Percentiles rank a stretch among this genome's conserved stretches.
Evolutionary conservation across 2,888 invertebrate genomes (phyloP).

Genomic region (Sacculina carcini): DNA sequence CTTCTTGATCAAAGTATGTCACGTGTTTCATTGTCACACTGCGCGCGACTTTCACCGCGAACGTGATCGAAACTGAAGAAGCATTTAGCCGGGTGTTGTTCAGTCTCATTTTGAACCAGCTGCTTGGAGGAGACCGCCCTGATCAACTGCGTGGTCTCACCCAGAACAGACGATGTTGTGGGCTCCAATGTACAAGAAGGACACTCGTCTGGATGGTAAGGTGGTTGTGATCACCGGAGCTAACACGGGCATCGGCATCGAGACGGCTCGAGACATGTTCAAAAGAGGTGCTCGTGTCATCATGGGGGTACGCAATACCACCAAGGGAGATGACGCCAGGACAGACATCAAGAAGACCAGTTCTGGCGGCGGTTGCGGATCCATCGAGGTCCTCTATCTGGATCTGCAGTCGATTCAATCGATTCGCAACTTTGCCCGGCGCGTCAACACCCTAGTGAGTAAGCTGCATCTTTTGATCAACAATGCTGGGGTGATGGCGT

Average conservation of each 20-base stretch:
- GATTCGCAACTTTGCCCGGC: background rate
- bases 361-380: background rate
- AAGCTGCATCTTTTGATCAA: conserved; percentile 7
- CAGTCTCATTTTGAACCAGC: too few species aligned
- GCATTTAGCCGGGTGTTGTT: too few species aligned
- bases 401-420: conserved; percentile 7
- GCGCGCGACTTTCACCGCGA: too few species aligned
- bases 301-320: conserved; percentile 2
- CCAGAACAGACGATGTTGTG: too few species aligned
- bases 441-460: background rate
- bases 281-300: conserved; percentile 7
- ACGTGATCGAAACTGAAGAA: too few species aligned
- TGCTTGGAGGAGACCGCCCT: too few species aligned
- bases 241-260: conserved; percentile 13
- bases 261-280: conserved; percentile 11
- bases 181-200: background rate
- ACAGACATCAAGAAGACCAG: background rate
- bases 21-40: too few species aligned
- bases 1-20: too few species aligned
- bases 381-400: background rate
- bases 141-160: too few species aligned
- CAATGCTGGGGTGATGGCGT: conserved; percentile 45
- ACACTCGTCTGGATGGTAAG: conserved; percentile 9
- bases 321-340: background rate
- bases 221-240: conserved; percentile 12